A percentile compares a stretch with the other conserved stretches of the same genome.
These are phyloP conservation scores for Xylocopa sonorina DNA, from an alignment of 1,140 invertebrate species.

Conservation along the genomic window DNA sequence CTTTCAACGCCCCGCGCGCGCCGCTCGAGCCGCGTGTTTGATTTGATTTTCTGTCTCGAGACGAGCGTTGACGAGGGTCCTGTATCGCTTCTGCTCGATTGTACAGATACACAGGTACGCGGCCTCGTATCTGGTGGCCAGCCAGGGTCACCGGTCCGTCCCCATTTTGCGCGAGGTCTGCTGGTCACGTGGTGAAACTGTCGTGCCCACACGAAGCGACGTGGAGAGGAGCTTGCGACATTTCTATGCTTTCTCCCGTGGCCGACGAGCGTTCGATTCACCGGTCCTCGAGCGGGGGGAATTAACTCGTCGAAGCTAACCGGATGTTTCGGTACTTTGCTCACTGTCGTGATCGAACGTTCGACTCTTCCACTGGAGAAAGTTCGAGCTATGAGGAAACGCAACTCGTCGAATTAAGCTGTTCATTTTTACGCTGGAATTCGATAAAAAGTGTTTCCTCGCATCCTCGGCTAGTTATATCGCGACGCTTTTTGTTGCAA, in stretches of 20 bases:
- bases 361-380: not conserved
- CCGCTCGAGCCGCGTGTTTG: slow-evolving; percentile 56
- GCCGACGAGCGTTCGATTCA: not conserved
- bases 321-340: not conserved
- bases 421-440: too few relatives aligned
- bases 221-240: slow-evolving; percentile 19
- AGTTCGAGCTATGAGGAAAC: not conserved
- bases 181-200: not conserved
- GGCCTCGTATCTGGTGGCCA: too few relatives aligned
- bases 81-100: slow-evolving; percentile 29
- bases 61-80: slow-evolving; percentile 59
- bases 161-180: too few relatives aligned
- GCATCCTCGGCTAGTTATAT: too few relatives aligned
- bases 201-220: not conserved
- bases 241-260: not conserved
- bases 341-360: not conserved
- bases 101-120: too few relatives aligned
- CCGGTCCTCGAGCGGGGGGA: not conserved
- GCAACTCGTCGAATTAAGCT: not conserved
- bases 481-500: too few relatives aligned
- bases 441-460: too few relatives aligned
- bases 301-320: not conserved
- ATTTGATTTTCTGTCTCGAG: slow-evolving; percentile 67
- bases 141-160: too few relatives aligned
- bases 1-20: slow-evolving; percentile 55